Conservation (phyloP, 2,888 invertebrate genomes). For the Cheilosia vulpina region DNA sequence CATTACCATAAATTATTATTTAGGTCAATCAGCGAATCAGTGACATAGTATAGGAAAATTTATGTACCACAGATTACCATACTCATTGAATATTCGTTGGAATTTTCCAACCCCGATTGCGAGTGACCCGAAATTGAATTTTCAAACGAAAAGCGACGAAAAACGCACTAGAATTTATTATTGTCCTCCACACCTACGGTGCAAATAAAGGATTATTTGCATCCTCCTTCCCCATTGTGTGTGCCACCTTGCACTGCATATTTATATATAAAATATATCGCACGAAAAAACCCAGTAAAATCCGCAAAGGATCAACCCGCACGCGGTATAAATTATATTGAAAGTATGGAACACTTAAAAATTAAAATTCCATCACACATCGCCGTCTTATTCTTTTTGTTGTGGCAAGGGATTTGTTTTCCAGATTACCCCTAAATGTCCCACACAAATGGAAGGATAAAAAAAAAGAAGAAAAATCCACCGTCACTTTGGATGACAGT, state of each 20-base stretch:
- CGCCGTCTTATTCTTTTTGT: background rate
- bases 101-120: constrained; percentile 49
- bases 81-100: constrained; percentile 67
- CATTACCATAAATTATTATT: constrained; percentile 40
- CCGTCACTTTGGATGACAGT: constrained; percentile 10
- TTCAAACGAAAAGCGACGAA: constrained; percentile 5
- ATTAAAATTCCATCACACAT: constrained; percentile 20
- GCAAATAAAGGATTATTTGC: constrained; percentile 2
- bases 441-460: background rate
- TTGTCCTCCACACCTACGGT: background rate
- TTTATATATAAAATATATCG: background rate
- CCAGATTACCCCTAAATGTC: constrained; percentile 16
- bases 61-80: constrained; percentile 31
- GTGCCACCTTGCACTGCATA: too few species aligned
- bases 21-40: constrained; percentile 59
- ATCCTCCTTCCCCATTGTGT: too few species aligned
- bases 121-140: constrained; percentile 41
- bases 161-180: background rate
- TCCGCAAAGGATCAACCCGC: constrained; percentile 9
- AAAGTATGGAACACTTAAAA: constrained; percentile 27
- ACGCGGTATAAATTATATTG: background rate
- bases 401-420: background rate
- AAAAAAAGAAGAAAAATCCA: constrained; percentile 4
- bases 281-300: constrained; percentile 10
- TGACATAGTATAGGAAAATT: constrained; percentile 20